Evolutionary conservation across 2,888 invertebrate genomes (phyloP).

Genomic region (Exephanes ischioxanthus): DNA sequence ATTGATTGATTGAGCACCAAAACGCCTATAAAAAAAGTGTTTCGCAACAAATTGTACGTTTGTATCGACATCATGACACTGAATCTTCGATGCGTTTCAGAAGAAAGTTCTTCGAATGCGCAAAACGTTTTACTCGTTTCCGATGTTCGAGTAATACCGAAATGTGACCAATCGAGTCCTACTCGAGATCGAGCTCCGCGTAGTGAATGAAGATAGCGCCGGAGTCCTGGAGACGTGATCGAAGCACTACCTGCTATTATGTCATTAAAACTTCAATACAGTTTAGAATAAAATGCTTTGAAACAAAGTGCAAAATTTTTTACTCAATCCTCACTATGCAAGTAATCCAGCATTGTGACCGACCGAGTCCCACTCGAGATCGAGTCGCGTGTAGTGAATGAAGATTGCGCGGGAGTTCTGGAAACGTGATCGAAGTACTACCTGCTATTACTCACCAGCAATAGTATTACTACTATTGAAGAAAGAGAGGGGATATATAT

Average conservation of each 20-base stretch:
- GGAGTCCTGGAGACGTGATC: slow-evolving; percentile 51
- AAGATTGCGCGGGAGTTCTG: slow-evolving; percentile 46
- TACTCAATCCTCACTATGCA: not conserved
- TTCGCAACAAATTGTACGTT: not conserved
- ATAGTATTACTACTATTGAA: slow-evolving; percentile 34
- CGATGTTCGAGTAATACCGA: not conserved
- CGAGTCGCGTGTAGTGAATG: slow-evolving; percentile 29
- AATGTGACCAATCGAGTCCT: not conserved
- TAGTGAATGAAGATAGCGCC: slow-evolving; percentile 48
- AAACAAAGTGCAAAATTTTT: too few relatives aligned
- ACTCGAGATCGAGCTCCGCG: too few relatives aligned
- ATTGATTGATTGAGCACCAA: not conserved
- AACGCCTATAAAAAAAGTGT: not conserved
- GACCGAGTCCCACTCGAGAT: not conserved
- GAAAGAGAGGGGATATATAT: slow-evolving; percentile 7
- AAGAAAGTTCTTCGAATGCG: not conserved
- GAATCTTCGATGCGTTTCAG: not conserved
- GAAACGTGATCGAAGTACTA: slow-evolving; percentile 49
- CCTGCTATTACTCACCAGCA: slow-evolving; percentile 52
- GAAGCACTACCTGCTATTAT: slow-evolving; percentile 38
- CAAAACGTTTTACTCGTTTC: not conserved
- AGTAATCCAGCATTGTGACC: not conserved
- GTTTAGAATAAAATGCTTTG: not conserved
- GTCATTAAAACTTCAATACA: not conserved
- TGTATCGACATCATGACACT: too few relatives aligned